Evolutionary conservation across 2,113 vertebrate genomes (phyloP), one percentile per base, ranked within the genome.

Genomic region (Callipepla squamata): DNA sequence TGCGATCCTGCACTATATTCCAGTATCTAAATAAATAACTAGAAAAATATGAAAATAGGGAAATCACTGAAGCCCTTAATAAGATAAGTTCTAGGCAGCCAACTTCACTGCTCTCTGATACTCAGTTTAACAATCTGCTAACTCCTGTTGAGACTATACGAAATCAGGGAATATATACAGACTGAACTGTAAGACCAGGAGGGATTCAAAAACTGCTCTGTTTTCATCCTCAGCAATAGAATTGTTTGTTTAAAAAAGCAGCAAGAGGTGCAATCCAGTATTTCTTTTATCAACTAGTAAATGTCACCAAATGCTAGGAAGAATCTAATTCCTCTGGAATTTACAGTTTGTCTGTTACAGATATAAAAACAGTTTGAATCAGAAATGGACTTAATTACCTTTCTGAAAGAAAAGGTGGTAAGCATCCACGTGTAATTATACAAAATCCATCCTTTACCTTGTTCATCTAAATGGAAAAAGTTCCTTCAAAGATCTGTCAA

Each of bases 201-300:
- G 28, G 42, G 50, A 88, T 75, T 96, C 1, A 8, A 72, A 91
- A 92, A 61, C 40, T 61, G 47, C 47, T 42, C 4, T 82, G 57
- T 89, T 92, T 90, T 93, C 61, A 70, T 77, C 42, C 63, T 85
- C 81, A 80, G 76, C 76, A 87, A 25, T 76, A 80, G 59, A 87
- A 83, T 53, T 78, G 47, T 78, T 92, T 88, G 48, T 40, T 55
- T 78, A 80, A 82, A 80, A 83, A 69, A 61, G 48, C 72, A 89
- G 87, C 50, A 87, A 53, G 51, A 94, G 86, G 83, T 89, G 51
- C 81, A 87, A 83, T 70, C 47, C 61, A 78, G 23, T 50, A 44
- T 86, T 83, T 61, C 55, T 88, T 96, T 90, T 92, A 67, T 91
- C 73, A 59, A 50, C 85, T 91, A 87, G 75, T n/a, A 91, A 87